Conservation (phyloP, 2,888 invertebrate species). For the Julus scanicus region DNA sequence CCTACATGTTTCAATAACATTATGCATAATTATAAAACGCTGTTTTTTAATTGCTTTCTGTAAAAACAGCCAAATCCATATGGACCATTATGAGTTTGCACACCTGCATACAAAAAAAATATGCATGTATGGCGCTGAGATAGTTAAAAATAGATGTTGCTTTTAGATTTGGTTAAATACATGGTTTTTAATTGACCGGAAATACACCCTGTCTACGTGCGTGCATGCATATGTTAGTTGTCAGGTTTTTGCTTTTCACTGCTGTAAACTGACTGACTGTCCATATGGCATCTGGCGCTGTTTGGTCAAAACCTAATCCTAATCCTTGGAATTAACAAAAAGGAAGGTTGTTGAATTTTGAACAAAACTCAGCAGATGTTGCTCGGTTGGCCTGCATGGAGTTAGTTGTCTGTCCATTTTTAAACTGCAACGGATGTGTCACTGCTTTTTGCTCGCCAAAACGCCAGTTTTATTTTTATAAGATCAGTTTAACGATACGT, state of each 20-base stretch:
- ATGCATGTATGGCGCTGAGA: neutral
- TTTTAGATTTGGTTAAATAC: neutral
- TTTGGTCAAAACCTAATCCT: constrained; percentile 22
- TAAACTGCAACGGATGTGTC: too few relatives aligned
- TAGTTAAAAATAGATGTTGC: neutral
- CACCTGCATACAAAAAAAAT: constrained; percentile 9
- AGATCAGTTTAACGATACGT: neutral
- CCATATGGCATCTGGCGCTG: constrained; percentile 38
- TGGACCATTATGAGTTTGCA: neutral
- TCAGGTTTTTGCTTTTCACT: neutral
- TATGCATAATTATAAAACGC: constrained; percentile 14
- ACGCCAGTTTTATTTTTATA: neutral
- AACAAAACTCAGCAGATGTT: constrained; percentile 28
- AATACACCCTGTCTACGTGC: constrained; percentile 6
- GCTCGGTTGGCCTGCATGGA: neutral
- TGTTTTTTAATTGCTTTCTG: neutral
- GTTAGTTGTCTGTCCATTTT: too few relatives aligned
- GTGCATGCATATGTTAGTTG: constrained; percentile 16
- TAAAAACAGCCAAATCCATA: neutral
- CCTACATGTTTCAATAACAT: neutral
- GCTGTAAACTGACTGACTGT: neutral
- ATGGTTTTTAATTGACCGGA: neutral
- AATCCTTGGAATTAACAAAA: constrained; percentile 42
- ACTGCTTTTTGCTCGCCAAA: too few relatives aligned
- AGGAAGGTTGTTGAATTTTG: neutral